phyloP scores from a whole-genome alignment of 2,888 invertebrate species.

The Lymantria dispar region DNA sequence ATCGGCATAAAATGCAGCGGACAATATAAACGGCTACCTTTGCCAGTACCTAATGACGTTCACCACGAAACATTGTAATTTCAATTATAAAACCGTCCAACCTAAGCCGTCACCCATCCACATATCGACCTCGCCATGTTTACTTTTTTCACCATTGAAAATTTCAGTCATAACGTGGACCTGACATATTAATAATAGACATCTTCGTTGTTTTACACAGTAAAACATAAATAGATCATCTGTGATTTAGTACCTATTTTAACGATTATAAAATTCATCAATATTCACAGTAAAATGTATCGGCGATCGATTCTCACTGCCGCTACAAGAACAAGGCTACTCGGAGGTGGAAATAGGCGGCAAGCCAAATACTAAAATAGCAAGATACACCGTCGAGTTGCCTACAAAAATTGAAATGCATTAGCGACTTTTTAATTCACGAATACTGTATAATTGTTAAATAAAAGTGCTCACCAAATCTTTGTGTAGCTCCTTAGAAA shows the following conservation, averaged over 20 bases:
- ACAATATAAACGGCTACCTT: no score
- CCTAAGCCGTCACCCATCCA: no score
- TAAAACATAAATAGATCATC: neutral
- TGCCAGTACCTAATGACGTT: no score
- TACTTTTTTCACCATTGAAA: no score
- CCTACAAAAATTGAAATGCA: conserved; percentile 70
- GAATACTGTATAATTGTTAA: neutral
- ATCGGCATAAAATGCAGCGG: no score
- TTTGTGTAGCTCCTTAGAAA: conserved; percentile 97
- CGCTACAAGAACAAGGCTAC: conserved; percentile 60
- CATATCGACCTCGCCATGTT: no score
- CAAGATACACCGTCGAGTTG: conserved; percentile 60
- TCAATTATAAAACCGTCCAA: no score
- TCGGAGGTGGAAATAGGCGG: conserved; percentile 72
- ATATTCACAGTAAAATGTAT: conserved; percentile 19
- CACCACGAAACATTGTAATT: no score
- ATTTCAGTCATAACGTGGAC: no score
- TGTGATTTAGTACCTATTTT: neutral
- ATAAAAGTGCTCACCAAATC: conserved; percentile 89
- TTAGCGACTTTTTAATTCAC: conserved; percentile 55
- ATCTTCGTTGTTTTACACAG: neutral
- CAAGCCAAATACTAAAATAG: conserved; percentile 81
- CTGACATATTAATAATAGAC: neutral
- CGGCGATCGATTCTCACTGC: conserved; percentile 44
- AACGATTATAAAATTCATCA: conserved; percentile 7